A percentile compares a stretch with the other conserved stretches of the same genome.
Evolutionary conservation across 2,797 vertebrate species (phyloP).

Genomic region (Zalophus californianus): DNA sequence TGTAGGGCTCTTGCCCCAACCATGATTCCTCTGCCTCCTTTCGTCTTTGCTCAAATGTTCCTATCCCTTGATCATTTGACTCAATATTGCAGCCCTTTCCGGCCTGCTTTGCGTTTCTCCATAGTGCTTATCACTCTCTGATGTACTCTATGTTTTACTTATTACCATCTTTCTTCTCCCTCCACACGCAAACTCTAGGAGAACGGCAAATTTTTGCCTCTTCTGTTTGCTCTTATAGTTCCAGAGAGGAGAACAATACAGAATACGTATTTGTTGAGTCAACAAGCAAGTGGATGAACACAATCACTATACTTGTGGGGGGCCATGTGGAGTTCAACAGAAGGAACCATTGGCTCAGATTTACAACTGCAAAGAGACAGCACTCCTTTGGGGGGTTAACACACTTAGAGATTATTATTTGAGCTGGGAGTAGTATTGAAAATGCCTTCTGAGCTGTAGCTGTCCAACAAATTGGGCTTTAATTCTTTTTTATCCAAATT

Average conservation of each 20-base stretch:
- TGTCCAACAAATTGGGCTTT: background rate
- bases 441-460: background rate
- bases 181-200: background rate
- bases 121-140: background rate
- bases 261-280: background rate
- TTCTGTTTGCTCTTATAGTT: background rate
- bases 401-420: background rate
- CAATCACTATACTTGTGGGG: rapidly evolving
- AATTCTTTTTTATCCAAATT: background rate
- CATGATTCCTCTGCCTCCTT: background rate
- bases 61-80: background rate
- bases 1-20: background rate
- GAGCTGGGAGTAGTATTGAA: background rate
- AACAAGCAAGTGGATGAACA: background rate
- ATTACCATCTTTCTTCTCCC: background rate
- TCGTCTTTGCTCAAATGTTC: background rate
- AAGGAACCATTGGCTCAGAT: background rate
- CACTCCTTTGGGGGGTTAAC: background rate
- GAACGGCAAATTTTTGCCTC: background rate
- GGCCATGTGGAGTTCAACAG: background rate
- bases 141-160: background rate
- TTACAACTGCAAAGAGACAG: background rate
- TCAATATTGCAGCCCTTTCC: background rate
- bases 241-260: background rate
- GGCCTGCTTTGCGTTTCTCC: background rate